A percentile compares a stretch with the other conserved stretches of the same genome.
Evolutionary conservation across 2,797 vertebrate species (phyloP).

Genomic region (Bradypus variegatus): DNA sequence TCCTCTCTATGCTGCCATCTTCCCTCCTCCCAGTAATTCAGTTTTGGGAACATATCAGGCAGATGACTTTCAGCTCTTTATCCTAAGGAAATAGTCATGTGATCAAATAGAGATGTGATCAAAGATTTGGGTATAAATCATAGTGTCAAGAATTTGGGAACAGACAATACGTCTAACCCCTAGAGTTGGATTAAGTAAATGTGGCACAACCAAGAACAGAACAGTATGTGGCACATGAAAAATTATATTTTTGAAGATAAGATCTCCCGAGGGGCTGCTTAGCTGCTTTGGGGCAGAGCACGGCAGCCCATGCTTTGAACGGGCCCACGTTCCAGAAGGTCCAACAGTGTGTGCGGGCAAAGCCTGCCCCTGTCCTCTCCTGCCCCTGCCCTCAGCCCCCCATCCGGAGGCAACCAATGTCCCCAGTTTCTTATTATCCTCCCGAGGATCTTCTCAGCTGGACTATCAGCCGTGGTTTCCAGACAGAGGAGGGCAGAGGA

Average conservation of each 20-base stretch:
- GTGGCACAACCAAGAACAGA: not conserved
- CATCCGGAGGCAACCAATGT: fast-evolving
- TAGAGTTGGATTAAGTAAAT: too few species aligned
- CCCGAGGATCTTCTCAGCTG: not conserved
- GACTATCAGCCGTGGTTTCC: not conserved
- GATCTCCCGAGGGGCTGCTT: not conserved
- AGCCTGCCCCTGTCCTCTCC: not conserved
- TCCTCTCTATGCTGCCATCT: too few species aligned
- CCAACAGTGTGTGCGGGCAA: fast-evolving
- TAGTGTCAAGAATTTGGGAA: not conserved
- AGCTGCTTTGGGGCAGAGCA: not conserved
- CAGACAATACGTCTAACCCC: not conserved
- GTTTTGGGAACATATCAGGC: not conserved
- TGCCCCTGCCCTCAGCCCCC: too few species aligned
- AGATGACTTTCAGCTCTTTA: not conserved
- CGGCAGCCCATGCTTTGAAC: too few species aligned
- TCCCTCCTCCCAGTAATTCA: too few species aligned
- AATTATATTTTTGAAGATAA: not conserved
- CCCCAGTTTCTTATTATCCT: not conserved
- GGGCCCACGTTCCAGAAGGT: not conserved
- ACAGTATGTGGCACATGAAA: not conserved
- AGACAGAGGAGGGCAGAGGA: not conserved
- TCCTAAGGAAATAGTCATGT: not conserved
- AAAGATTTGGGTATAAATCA: not conserved
- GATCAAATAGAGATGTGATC: not conserved